Evolutionary conservation across 2,888 invertebrate species (phyloP).

Genomic region (Plutella xylostella): DNA sequence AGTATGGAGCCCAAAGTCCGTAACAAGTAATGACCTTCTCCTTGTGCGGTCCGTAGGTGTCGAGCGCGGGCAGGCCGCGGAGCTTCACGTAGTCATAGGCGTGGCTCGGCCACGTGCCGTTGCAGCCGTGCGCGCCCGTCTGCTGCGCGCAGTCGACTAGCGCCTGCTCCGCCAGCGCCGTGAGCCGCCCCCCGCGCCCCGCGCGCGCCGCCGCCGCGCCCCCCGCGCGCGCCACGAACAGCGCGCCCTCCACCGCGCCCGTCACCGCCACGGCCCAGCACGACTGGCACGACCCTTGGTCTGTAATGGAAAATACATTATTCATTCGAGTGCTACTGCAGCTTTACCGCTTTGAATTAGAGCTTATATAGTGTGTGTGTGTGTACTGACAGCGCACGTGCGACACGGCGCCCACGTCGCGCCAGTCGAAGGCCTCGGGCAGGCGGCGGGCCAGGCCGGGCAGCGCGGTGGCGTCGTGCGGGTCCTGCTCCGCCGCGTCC

Average conservation of each 20-base stretch:
- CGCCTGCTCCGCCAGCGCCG: constrained; percentile 45
- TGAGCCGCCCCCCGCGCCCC: constrained; percentile 35
- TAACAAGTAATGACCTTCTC: constrained; percentile 27
- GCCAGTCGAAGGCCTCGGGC: constrained; percentile 48
- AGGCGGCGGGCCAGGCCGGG: constrained; percentile 25
- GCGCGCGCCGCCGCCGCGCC: constrained; percentile 56
- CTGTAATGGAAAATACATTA: constrained; percentile 22
- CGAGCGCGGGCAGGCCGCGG: constrained; percentile 37
- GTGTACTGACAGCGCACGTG: constrained; percentile 39
- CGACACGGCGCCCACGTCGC: constrained; percentile 43
- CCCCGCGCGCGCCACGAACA: constrained; percentile 50
- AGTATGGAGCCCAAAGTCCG: not conserved
- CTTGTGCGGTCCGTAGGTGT: constrained; percentile 36
- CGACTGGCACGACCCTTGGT: constrained; percentile 40
- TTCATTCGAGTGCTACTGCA: not conserved
- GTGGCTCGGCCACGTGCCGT: constrained; percentile 44
- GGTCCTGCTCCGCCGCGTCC: constrained; percentile 30
- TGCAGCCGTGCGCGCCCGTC: constrained; percentile 42
- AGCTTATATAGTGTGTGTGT: no score
- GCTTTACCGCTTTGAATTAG: no score
- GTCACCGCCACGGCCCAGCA: constrained; percentile 60
- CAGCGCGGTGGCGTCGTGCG: constrained; percentile 28
- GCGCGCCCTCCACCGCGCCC: constrained; percentile 55
- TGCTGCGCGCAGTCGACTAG: constrained; percentile 54
- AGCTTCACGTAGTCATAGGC: constrained; percentile 44